Evolutionary conservation across 2,113 vertebrate genomes (phyloP), one percentile per base, ranked within the genome.

Genomic region (Rhagologus leucostigma): DNA sequence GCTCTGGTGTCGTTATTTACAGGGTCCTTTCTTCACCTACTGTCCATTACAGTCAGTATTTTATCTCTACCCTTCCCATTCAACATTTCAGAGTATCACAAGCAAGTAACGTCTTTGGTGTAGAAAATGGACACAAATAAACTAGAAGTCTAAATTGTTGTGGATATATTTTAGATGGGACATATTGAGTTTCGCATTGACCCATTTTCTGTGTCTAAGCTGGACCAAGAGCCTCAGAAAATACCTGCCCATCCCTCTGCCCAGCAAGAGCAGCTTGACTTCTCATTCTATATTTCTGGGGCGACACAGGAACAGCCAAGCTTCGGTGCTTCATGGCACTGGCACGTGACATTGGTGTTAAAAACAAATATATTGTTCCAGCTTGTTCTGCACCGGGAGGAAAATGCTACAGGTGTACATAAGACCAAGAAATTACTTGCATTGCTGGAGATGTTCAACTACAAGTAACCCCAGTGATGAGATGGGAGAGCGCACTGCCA

Each of bases 401-500:
- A 63, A 78, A 75, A 78, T 5, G 5, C 44, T 19, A 4, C 6
- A 9, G 5, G 2, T 46, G 11, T 37, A 60, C 30, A 22, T 8
- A 76, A 64, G 41, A 68, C 7, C 17, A 32, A 41, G 49, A 65
- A 93, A 53, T 32, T 44, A 42, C 49, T 52, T 73, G 47, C 13
- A 11, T 41, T 70, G 8, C 35, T 62, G 55, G 26, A 46, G 35
- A 27, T 41, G 10, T 68, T 76, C 62, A 60, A 1, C 16, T 37
- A 16, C 13, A 64, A 22, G 35, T 35, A 79, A 59, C 4, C 2
- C 20, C 1, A 5, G 20, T 23, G 30, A 84, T 1, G 2, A 87
- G 42, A 50, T 6, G 14, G 27, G 16, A 32, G 13, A 17, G 23
- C 0, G 0, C 1, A 2, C 39, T 63, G 52, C 29, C 23, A 44